Evolutionary conservation across 2,888 invertebrate genomes (phyloP), one percentile per base, ranked within the genome.

Genomic region (Chelonus formosanus): DNA sequence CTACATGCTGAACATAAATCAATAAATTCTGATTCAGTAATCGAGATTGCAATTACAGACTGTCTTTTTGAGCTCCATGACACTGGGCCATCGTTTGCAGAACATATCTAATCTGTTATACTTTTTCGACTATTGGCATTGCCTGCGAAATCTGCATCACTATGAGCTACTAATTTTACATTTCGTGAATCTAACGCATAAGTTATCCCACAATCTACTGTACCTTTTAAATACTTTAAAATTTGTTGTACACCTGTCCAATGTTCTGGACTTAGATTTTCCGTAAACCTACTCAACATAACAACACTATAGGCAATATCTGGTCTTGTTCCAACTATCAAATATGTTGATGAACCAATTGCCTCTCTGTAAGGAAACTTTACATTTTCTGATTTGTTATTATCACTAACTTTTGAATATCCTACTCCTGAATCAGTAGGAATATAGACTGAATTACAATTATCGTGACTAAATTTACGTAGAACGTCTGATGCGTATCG

Each of bases 181-280:
- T 31, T 31, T 10, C 32, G 8, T 31, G 52, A 52, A 3, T 36
- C 7, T 35, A 40, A 6, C 5, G 5, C 5, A 10, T 8, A 55
- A 35, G 0, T 40, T 7, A 55, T 55, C 2, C 67, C 67, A 35
- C 52, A 53, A 36, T 64, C 36, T 4, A 50, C n/a, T 3, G 60
- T 60, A 3, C 67, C 67, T 36, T 56, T 63, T 40, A 67, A 20
- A 47, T 63, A 67, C 32, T 59, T 60, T 0, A 67, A 50, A 7
- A 67, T 59, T 36, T 48, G 35, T 53, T 60, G 59, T 1, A 64
- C 64, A 20, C 60, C 64, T 40, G 32, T 55, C 64, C 60, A 63
- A 52, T 67, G 60, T 1, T 40, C 53, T 5, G 43, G 52, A 3
- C 36, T 3, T 3, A 60, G 67, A 20, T 57, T 57, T 34, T 56